Evolutionary conservation across 2,113 vertebrate species (phyloP), one percentile per base, ranked within the genome.

Genomic region (Chaenocephalus aceratus): DNA sequence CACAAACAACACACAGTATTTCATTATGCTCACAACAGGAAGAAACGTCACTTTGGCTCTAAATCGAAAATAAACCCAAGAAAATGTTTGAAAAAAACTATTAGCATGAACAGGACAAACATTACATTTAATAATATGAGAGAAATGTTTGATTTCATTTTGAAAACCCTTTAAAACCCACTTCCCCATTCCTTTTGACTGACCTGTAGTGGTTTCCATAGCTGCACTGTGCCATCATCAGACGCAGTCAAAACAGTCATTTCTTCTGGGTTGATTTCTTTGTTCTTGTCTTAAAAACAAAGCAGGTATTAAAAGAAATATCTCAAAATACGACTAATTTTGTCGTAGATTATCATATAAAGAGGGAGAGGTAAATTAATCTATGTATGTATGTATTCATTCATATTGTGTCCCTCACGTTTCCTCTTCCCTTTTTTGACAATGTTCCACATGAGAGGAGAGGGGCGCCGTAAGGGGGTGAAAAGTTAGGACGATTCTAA

Each of bases 121-220:
- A 30, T 30, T 30, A 30, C 26, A 30, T 30, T 30, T 30, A 30
- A 30, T 30, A 30, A 30, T 30, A 3, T 30, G 26, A 30, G 26
- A 30, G 26, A 30, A 23, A 74, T 34, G 41, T 52, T 36, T 14
- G 1, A 13, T 4, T 61, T 1, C 34, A 70, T 5, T 30, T 1
- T 3, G 7, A 14, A 2, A 16, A 52, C 5, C 26, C 26, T 1
- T 3, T 5, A 14, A 2, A 16, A 52, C 5, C 26, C 26, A 1
- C 23, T 46, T 11, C 5, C 9, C 0, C 36, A 70, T 3, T 46
- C 1, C n/a, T 16, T 48, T 56, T 5, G 10, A 57, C 8, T 1
- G 7, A 96, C 95, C 94, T 95, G 86, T 21, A 95, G 87, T 10
- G 95, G 95, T 34, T 93, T 92, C 95, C 95, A 95, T 48, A 96